Evolutionary conservation across 2,113 vertebrate species (phyloP), one percentile per base, ranked within the genome.

Genomic region (Megaceryle maxima): DNA sequence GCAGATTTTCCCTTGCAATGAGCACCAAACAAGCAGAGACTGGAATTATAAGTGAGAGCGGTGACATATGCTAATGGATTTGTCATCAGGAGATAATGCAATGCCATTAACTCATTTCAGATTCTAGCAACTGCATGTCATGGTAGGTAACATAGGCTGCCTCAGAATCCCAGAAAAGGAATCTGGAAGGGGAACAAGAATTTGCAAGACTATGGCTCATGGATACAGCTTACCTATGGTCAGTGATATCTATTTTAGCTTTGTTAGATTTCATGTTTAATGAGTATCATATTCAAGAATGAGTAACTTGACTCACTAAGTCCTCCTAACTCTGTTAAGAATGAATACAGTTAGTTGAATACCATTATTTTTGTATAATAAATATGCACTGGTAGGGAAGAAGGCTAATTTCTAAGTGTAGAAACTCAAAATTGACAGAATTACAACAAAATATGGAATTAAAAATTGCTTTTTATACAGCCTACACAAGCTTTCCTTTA

Each of bases 61-160:
- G 57, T 89, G 76, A 96, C 84, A 89, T 84, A 88, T 59, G 93
- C 48, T 97, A 97, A 94, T 81, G 31, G 77, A 73, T 90, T 97
- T 84, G 90, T 70, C 83, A 82, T 91, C 70, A 88, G 82, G 55
- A 88, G 74, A 94, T 72, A 96, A 81, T 90, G 69, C 72, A 97
- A 94, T 46, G 87, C 57, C 85, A 96, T 94, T 92, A 94, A 90
- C 21, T 83, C 59, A 69, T 94, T 87, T 90, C 78, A 92, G 77
- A 91, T 95, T 97, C 90, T 48, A 87, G 63, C 57, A 87, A 89
- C 73, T 75, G 67, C 59, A 84, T 63, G 87, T 86, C 83, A 83
- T 41, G 43, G 68, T 79, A 67, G 64, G 87, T 86, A 96, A 90
- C 33, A 91, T 24, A 81, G 79, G 44, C 39, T 83, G 77, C 79